Percentiles rank a stretch among this genome's conserved stretches.
These are phyloP conservation scores for Cartodere bifasciata DNA, from an alignment of 2,888 invertebrate species.

Conservation along the genomic window DNA sequence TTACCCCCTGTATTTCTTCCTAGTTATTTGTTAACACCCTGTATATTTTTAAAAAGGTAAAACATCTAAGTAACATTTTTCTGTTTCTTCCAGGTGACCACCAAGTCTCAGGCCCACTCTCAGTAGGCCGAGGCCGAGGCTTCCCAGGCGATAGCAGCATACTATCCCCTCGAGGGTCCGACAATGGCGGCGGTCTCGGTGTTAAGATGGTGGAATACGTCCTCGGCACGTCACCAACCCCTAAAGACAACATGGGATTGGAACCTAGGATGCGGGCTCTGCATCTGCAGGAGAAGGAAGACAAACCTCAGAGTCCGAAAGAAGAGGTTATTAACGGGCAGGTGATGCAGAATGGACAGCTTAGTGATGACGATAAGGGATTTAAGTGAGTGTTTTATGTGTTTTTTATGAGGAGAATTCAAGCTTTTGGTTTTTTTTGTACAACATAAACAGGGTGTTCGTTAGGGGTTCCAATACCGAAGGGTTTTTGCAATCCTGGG, in stretches of 20 bases:
- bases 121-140: slow-evolving; percentile 59
- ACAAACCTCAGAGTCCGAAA: slow-evolving; percentile 43
- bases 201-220: slow-evolving; percentile 99
- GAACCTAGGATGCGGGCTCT: slow-evolving; percentile 53
- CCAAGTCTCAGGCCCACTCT: slow-evolving; percentile 56
- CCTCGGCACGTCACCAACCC: slow-evolving; percentile 80
- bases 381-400: slow-evolving; percentile 71
- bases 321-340: slow-evolving; percentile 34
- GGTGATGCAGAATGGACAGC: slow-evolving; percentile 39
- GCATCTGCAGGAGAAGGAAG: slow-evolving; percentile 47
- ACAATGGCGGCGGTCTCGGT: slow-evolving; percentile 81
- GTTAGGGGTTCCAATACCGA: too few relatives aligned
- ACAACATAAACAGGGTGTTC: too few relatives aligned
- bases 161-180: slow-evolving; percentile 60
- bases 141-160: slow-evolving; percentile 49
- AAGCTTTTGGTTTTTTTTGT: too few relatives aligned
- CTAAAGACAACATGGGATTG: slow-evolving; percentile 49
- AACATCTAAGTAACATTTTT: too few relatives aligned
- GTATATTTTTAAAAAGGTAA: too few relatives aligned
- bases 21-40: too few relatives aligned
- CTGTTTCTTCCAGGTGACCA: slow-evolving; percentile 54
- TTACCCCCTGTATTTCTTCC: too few relatives aligned
- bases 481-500: too few relatives aligned
- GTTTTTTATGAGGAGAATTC: too few relatives aligned
- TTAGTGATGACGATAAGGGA: slow-evolving; percentile 61